These are phyloP conservation scores for Folsomia candida DNA, from an alignment of 2,888 invertebrate genomes.

Conservation along the genomic window DNA sequence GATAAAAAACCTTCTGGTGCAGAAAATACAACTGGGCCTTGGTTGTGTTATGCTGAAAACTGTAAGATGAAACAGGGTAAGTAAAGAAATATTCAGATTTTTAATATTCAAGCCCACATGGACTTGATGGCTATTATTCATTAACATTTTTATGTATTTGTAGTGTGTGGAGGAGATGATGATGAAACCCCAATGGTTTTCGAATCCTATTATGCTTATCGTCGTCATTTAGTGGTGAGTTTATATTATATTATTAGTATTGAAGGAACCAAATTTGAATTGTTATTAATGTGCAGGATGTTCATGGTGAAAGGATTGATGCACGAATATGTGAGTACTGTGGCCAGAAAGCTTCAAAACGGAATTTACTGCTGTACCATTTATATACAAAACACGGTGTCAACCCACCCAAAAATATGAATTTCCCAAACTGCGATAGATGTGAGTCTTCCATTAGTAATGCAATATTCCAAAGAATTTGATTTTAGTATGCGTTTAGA, in stretches of 20 bases:
- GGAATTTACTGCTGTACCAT: conserved; percentile 74
- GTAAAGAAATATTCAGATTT: too few species aligned
- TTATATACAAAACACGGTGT: conserved; percentile 76
- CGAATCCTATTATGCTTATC: conserved; percentile 72
- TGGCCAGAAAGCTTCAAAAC: conserved; percentile 71
- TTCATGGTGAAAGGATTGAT: conserved; percentile 47
- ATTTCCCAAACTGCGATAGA: conserved; percentile 74
- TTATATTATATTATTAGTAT: conserved; percentile 3
- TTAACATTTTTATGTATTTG: too few species aligned
- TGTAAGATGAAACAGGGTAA: too few species aligned
- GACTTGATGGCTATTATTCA: too few species aligned
- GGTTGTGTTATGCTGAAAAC: too few species aligned
- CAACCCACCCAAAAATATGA: conserved; percentile 65
- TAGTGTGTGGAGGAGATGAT: conserved; percentile 69
- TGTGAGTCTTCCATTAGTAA: too few species aligned
- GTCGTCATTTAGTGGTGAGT: conserved; percentile 66
- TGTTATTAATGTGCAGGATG: conserved; percentile 36
- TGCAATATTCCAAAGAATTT: too few species aligned
- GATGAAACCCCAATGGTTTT: conserved; percentile 67
- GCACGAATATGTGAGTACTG: conserved; percentile 76
- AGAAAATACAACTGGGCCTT: conserved; percentile 63
- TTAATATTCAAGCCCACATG: too few species aligned
- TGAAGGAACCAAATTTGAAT: conserved; percentile 55
- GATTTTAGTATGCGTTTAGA: too few species aligned
- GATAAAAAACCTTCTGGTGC: conserved; percentile 50